These are phyloP conservation scores for Dicranocentrus wangi DNA, from an alignment of 2,888 invertebrate species.

Conservation along the genomic window DNA sequence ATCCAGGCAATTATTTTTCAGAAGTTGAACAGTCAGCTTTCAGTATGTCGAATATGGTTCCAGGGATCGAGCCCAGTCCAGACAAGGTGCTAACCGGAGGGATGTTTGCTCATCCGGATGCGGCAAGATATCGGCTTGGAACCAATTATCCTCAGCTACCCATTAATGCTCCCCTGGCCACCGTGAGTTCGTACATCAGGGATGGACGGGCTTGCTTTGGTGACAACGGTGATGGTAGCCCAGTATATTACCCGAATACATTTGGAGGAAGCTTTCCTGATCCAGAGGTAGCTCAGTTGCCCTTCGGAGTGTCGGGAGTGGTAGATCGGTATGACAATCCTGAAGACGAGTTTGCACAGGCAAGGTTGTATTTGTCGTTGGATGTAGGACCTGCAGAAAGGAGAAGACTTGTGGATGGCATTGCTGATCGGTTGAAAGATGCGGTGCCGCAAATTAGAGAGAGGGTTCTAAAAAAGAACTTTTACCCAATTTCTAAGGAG, in stretches of 20 bases:
- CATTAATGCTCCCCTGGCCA: slow-evolving; percentile 90
- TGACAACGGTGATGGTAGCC: slow-evolving; percentile 89
- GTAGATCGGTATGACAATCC: slow-evolving; percentile 85
- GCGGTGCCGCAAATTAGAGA: slow-evolving; percentile 9
- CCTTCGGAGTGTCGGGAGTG: slow-evolving; percentile 82
- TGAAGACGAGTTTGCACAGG: slow-evolving; percentile 94
- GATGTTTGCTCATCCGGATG: slow-evolving; percentile 81
- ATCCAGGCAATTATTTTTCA: slow-evolving; percentile 48
- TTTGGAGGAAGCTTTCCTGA: slow-evolving; percentile 89
- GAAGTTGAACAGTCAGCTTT: slow-evolving; percentile 57
- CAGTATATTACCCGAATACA: slow-evolving; percentile 98
- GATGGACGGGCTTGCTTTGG: slow-evolving; percentile 83
- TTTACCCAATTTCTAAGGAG: slow-evolving; percentile 15
- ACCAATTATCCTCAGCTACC: slow-evolving; percentile 93
- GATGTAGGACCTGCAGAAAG: slow-evolving; percentile 87
- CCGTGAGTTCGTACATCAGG: slow-evolving; percentile 83
- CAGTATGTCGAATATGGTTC: slow-evolving; percentile 48
- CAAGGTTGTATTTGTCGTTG: slow-evolving; percentile 85
- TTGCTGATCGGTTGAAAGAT: slow-evolving; percentile 23
- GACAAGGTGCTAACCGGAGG: slow-evolving; percentile 59
- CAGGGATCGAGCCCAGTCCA: slow-evolving; percentile 61
- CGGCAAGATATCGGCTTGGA: slow-evolving; percentile 85
- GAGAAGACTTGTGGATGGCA: slow-evolving; percentile 73
- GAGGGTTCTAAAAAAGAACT: slow-evolving; percentile 22
- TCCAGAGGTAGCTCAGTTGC: slow-evolving; percentile 79